Evolutionary conservation across 2,797 vertebrate species (phyloP).

Genomic region (Neosilurus mollespiculum): DNA sequence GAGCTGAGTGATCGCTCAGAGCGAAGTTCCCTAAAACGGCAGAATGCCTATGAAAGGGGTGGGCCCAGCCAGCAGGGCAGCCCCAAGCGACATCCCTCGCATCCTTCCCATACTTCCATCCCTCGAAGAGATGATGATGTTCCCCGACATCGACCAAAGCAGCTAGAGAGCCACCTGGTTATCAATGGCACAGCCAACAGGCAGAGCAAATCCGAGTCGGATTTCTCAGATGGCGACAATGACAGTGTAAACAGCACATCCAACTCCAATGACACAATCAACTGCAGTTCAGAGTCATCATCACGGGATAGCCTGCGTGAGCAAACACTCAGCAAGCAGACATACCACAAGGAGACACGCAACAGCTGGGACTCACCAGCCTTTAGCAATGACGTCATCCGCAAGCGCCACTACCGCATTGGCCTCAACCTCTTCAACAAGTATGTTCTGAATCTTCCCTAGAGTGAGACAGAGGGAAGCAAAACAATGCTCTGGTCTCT

Average conservation of each 20-base stretch:
- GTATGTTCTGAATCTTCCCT: conserved; percentile 72
- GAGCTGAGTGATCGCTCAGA: conserved; percentile 94
- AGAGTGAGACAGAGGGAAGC: background rate
- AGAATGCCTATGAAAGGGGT: conserved; percentile 79
- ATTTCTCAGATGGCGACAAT: conserved; percentile 95
- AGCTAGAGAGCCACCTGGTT: conserved; percentile 87
- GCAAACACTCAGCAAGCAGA: conserved; percentile 95
- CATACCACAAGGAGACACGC: conserved; percentile 95
- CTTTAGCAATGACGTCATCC: conserved; percentile 95
- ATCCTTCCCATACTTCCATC: conserved; percentile 74
- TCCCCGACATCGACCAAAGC: conserved; percentile 74
- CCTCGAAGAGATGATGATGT: conserved; percentile 83
- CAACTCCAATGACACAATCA: conserved; percentile 97
- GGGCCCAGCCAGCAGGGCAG: conserved; percentile 83
- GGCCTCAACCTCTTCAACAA: conserved; percentile 98
- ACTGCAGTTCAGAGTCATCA: conserved; percentile 96
- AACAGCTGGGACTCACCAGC: conserved; percentile 99
- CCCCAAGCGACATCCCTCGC: conserved; percentile 83
- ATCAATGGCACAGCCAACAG: conserved; percentile 91
- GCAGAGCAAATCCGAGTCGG: conserved; percentile 95
- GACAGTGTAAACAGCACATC: conserved; percentile 98
- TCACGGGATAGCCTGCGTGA: conserved; percentile 93
- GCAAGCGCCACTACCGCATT: conserved; percentile 95
- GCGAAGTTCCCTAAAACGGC: conserved; percentile 85
- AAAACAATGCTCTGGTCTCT: background rate